phyloP scores from a whole-genome alignment of 2,888 invertebrate genomes.

The Hetaerina titia region DNA sequence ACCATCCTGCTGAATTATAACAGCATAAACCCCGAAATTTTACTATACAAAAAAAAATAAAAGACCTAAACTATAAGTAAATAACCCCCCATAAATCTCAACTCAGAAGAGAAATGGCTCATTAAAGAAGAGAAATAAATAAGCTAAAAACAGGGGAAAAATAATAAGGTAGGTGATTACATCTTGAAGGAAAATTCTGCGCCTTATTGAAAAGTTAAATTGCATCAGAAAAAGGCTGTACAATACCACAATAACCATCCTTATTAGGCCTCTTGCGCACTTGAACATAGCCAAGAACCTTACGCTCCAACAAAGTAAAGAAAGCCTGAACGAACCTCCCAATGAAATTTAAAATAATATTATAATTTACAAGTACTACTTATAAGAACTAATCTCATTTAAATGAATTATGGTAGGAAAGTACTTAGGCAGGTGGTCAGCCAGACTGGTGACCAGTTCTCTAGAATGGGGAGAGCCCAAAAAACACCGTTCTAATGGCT shows the following conservation, averaged over 20 bases:
- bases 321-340: constrained; percentile 80
- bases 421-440: no score
- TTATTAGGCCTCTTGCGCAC: constrained; percentile 88
- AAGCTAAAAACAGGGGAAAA: constrained; percentile 81
- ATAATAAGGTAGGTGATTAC: constrained; percentile 83
- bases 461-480: no score
- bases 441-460: no score
- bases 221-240: constrained; percentile 87
- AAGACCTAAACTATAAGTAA: constrained; percentile 81
- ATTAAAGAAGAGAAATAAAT: constrained; percentile 81
- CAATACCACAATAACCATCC: constrained; percentile 81
- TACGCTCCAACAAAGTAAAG: constrained; percentile 86
- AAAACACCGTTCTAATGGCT: no score
- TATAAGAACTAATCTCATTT: constrained; percentile 76
- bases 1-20: constrained; percentile 83
- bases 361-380: constrained; percentile 75
- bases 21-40: constrained; percentile 83
- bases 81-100: constrained; percentile 79
- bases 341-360: constrained; percentile 76
- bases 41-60: constrained; percentile 84
- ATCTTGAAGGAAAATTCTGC: constrained; percentile 79
- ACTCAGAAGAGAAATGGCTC: constrained; percentile 81
- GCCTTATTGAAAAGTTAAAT: constrained; percentile 86
- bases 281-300: constrained; percentile 86
- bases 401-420: constrained; percentile 79